Base-by-base conservation (phyloP, 1,140 invertebrate genomes). In the Drosophila insularis region DNA sequence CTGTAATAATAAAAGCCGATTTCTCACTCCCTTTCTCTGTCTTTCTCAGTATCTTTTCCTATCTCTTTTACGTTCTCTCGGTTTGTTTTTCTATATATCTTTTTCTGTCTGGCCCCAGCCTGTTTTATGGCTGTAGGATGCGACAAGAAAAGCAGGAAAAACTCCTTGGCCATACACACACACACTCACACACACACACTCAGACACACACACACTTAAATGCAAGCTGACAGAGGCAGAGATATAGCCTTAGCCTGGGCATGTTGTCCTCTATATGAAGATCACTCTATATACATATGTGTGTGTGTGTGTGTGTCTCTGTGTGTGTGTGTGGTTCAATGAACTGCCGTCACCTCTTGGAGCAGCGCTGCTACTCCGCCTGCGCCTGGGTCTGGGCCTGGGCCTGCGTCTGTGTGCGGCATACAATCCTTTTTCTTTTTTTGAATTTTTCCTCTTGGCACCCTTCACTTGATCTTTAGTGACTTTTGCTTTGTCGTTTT, bases 91-190 rank as follows among this genome's bases (percentile, higher is more conserved):
- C 58, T 19, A 31, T 54, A 7, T 23, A 31, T 32, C 32, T 53
- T 32, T 62, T 59, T 60, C 23, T 37, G 62, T 63, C 11, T 59
- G 55, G 31, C 43, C 43, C 56, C 56, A 39, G 68, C 64, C 31
- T 64, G 60, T 65, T 67, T 74, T 78, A 73, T 76, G 70, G 74
- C 72, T 70, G 80, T 84, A 86, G 81, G 81, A 86, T 82, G 78
- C 75, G 61, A 87, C 82, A 86, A 87, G 84, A 87, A 87, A 87
- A 87, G 82, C 82, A 87, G 82, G 82, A 87, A 87, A 87, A 87
- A 89, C 82, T 87, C 82, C 82, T 87, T 87, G 82, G 75, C 72
- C 74, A 63, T 40, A 10, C 78, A 61, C 63, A 63, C 80, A 80
- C 53, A 72, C 60, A 77, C 43, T 64, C n/a, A 37, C 17, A 50